These are phyloP conservation scores for Margaritifera margaritifera DNA, from an alignment of 2,888 invertebrate genomes.

Conservation along the genomic window DNA sequence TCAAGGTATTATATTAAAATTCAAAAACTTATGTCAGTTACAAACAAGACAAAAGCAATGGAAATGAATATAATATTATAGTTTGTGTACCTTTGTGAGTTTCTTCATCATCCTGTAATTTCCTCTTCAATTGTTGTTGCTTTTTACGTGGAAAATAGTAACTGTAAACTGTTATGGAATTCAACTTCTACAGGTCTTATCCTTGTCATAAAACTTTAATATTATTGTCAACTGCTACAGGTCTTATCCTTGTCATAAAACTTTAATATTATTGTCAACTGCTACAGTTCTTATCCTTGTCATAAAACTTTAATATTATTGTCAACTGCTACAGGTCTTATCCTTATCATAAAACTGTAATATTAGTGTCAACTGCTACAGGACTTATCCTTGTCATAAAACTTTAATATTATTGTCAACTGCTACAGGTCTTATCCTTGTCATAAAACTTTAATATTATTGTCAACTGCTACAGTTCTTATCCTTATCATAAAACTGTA, in stretches of 20 bases:
- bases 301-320: not conserved
- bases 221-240: not conserved
- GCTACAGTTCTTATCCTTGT: not conserved
- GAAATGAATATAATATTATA: too few species aligned
- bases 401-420: too few species aligned
- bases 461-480: too few species aligned
- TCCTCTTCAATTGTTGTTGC: constrained; percentile 43
- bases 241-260: not conserved
- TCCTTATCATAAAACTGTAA: too few species aligned
- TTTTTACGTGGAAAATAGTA: constrained; percentile 61
- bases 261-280: not conserved
- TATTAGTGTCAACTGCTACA: too few species aligned
- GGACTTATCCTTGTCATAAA: too few species aligned
- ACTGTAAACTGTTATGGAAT: constrained; percentile 31
- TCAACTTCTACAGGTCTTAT: not conserved
- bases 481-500: too few species aligned
- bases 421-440: too few species aligned
- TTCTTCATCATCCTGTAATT: constrained; percentile 3
- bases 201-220: not conserved
- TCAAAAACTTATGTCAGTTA: too few species aligned
- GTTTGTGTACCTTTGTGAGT: constrained; percentile 7
- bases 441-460: too few species aligned
- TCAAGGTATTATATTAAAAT: too few species aligned
- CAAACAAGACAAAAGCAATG: too few species aligned
- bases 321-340: not conserved